Conservation (phyloP, 2,797 vertebrate species). For the Crotalus adamanteus region DNA sequence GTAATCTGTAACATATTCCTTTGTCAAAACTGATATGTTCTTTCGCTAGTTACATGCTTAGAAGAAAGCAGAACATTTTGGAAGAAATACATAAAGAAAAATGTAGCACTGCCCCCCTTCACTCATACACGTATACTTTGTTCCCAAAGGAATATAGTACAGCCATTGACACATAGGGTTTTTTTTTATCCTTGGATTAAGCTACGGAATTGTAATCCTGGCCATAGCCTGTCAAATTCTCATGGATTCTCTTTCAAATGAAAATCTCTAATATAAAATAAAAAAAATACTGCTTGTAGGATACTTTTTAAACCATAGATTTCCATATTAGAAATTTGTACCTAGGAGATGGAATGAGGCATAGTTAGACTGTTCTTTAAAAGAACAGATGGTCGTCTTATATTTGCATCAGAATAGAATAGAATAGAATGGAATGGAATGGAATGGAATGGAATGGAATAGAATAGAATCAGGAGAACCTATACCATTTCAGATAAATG, state of each 20-base stretch:
- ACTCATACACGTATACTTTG: background rate
- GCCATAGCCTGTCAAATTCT: background rate
- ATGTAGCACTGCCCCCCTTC: background rate
- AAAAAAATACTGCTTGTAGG: background rate
- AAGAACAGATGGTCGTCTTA: background rate
- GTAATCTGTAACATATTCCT: background rate
- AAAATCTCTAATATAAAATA: background rate
- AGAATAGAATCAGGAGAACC: too few species aligned
- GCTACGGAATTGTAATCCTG: background rate
- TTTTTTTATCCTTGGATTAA: background rate
- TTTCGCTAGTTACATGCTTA: background rate
- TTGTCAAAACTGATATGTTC: background rate
- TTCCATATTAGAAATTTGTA: background rate
- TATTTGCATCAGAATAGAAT: background rate
- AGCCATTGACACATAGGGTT: background rate
- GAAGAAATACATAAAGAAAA: background rate
- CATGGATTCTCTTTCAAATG: background rate
- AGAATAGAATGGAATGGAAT: too few species aligned
- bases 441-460: too few species aligned
- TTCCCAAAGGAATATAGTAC: background rate
- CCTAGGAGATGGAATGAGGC: background rate
- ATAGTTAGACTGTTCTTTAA: background rate
- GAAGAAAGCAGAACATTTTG: background rate
- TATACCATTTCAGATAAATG: too few species aligned
- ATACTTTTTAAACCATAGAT: background rate